Evolutionary conservation across 2,797 vertebrate genomes (phyloP).

Genomic region (Acipenser ruthenus): DNA sequence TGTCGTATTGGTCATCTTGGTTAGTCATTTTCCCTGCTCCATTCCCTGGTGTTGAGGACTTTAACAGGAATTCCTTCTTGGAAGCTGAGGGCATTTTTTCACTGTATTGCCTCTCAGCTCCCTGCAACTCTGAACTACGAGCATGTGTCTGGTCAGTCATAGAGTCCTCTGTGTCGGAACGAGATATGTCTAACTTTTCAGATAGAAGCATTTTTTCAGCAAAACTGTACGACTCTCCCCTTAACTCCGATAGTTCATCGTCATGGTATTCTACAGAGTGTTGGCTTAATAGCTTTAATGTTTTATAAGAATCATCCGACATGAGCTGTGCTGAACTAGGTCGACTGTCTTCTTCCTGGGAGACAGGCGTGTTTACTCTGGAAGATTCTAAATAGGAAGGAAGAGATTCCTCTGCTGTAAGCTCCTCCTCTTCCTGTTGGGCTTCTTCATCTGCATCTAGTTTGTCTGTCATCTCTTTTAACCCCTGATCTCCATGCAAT

Average conservation of each 20-base stretch:
- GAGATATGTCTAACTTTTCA: constrained; percentile 92
- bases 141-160: constrained; percentile 80
- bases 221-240: constrained; percentile 96
- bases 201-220: constrained; percentile 98
- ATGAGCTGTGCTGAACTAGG: constrained; percentile 91
- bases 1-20: constrained; percentile 88
- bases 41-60: constrained; percentile 86
- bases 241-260: constrained; percentile 90
- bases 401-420: constrained; percentile 83
- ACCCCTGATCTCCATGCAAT: constrained; percentile 72
- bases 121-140: constrained; percentile 77
- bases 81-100: constrained; percentile 73
- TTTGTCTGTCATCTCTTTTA: constrained; percentile 79
- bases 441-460: constrained; percentile 73
- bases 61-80: constrained; percentile 84
- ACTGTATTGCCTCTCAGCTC: constrained; percentile 72
- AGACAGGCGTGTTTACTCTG: constrained; percentile 84
- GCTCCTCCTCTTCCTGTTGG: constrained; percentile 82
- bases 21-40: constrained; percentile 76
- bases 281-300: constrained; percentile 88
- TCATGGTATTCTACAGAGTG: constrained; percentile 96
- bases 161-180: constrained; percentile 94
- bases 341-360: constrained; percentile 91
- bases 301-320: constrained; percentile 93
- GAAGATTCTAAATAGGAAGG: constrained; percentile 90